phyloP scores from a whole-genome alignment of 2,888 invertebrate species.

The Lottia gigantea region DNA sequence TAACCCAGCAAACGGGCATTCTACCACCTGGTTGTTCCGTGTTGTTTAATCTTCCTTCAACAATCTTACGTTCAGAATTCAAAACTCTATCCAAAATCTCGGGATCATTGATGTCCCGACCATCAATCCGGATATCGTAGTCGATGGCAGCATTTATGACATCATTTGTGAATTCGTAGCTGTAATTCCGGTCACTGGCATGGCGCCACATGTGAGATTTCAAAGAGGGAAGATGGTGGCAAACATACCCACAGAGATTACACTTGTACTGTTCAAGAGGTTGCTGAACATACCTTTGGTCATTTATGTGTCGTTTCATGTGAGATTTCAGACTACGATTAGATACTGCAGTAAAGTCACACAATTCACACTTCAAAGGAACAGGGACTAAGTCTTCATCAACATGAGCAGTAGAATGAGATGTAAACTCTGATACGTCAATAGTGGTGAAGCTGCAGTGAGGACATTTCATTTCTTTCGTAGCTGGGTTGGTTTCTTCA shows the following conservation, averaged over 20 bases:
- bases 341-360: slow-evolving; percentile 64
- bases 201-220: slow-evolving; percentile 69
- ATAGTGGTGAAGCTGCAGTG: slow-evolving; percentile 50
- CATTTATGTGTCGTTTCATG: slow-evolving; percentile 67
- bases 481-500: slow-evolving; percentile 11
- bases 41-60: slow-evolving; percentile 35
- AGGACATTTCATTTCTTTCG: slow-evolving; percentile 36
- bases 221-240: slow-evolving; percentile 66
- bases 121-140: slow-evolving; percentile 54
- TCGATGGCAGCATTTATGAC: slow-evolving; percentile 66
- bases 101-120: slow-evolving; percentile 37
- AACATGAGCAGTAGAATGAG: slow-evolving; percentile 37
- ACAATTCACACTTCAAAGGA: slow-evolving; percentile 57
- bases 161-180: slow-evolving; percentile 64
- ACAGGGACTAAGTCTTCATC: slow-evolving; percentile 41
- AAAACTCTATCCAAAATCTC: slow-evolving; percentile 36
- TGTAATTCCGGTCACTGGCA: slow-evolving; percentile 64
- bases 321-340: slow-evolving; percentile 65
- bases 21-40: slow-evolving; percentile 26
- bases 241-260: slow-evolving; percentile 66
- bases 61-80: slow-evolving; percentile 33
- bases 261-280: slow-evolving; percentile 68
- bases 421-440: slow-evolving; percentile 42
- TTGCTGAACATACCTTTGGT: slow-evolving; percentile 65
- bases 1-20: slow-evolving; percentile 56